Percentiles rank a stretch among this genome's conserved stretches.
phyloP scores from a whole-genome alignment of 1,140 invertebrate species.

The Carcinoscorpius rotundicauda region DNA sequence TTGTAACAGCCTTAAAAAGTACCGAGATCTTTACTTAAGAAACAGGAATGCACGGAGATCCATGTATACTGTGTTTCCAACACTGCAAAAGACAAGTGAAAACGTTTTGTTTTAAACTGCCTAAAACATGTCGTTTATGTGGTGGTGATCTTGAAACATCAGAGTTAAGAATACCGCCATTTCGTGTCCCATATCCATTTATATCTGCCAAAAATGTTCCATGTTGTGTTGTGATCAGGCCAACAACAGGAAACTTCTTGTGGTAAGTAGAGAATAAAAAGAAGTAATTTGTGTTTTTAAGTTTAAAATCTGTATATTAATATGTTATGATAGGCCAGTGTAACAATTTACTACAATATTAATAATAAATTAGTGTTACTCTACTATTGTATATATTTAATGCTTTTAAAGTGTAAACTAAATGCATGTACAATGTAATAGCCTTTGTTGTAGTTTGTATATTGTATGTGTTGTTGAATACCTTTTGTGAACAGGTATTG shows the following conservation, averaged over 20 bases:
- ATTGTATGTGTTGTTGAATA: too few relatives aligned
- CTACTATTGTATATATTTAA: background rate
- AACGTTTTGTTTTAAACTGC: conserved; percentile 60
- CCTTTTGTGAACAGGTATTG: too few relatives aligned
- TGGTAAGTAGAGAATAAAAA: conserved; percentile 43
- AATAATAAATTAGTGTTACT: background rate
- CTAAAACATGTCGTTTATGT: conserved; percentile 55
- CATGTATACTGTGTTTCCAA: conserved; percentile 65
- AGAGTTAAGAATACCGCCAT: conserved; percentile 52
- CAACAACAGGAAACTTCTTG: conserved; percentile 64
- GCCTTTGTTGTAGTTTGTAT: too few relatives aligned
- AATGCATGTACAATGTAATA: too few relatives aligned
- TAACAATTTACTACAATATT: background rate
- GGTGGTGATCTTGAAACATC: conserved; percentile 43
- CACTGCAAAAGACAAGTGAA: conserved; percentile 53
- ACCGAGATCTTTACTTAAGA: background rate
- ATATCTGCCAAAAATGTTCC: conserved; percentile 54
- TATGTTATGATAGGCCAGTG: background rate
- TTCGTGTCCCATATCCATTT: conserved; percentile 65
- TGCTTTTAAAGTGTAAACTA: too few relatives aligned
- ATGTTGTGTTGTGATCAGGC: conserved; percentile 59
- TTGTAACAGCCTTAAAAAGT: too few relatives aligned
- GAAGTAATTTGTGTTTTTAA: too few relatives aligned
- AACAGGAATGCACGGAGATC: conserved; percentile 36
- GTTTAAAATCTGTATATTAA: background rate